Evolutionary conservation across 2,888 invertebrate species (phyloP), one percentile per base, ranked within the genome.

Genomic region (Caenorhabditis doughertyi): DNA sequence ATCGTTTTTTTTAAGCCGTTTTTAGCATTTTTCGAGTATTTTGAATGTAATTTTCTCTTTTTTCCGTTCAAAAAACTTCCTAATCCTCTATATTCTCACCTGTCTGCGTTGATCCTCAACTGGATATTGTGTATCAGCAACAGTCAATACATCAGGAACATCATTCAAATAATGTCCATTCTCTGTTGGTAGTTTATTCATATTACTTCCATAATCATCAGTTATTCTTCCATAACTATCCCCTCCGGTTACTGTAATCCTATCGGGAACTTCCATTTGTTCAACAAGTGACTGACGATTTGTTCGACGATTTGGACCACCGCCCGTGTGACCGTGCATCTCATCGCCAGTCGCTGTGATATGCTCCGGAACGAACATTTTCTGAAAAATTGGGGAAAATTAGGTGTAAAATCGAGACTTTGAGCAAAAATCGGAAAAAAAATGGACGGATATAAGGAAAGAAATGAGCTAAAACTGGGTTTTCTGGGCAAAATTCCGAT

Each of bases 191-290:
- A 72, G 32, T n/a, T 68, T 71, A 21, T 35, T 53, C 62, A 49
- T 32, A 23, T 62, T 72, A 27, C 58, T 71, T 7, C 68, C 53
- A 58, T 77, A 77, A 27, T 82, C 82, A 9, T 82, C 77, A 3
- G 25, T 72, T 18, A 82, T 73, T 23, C 73, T 32, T n/a, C 77
- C 77, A 39, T 82, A 82, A 4, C 67, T 72, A 27, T 82, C 67
- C 0, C 77, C 82, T 32, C 82, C 82, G 3, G 72, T 82, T 0
- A 82, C 72, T 16, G 82, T 82, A 3, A 82, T 82, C 44, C 77
- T 25, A 42, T 82, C 82, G 0, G 82, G 82, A 53, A 82, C 82
- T 51, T 82, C 82, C 82, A 82, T 82, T 73, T 82, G 82, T 42
- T 82, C 77, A 25, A 82, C 72, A n/a, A 82, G 47, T 7, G 82